These are phyloP conservation scores for Leptopilina clavipes DNA, from an alignment of 1,140 invertebrate genomes.

Conservation along the genomic window DNA sequence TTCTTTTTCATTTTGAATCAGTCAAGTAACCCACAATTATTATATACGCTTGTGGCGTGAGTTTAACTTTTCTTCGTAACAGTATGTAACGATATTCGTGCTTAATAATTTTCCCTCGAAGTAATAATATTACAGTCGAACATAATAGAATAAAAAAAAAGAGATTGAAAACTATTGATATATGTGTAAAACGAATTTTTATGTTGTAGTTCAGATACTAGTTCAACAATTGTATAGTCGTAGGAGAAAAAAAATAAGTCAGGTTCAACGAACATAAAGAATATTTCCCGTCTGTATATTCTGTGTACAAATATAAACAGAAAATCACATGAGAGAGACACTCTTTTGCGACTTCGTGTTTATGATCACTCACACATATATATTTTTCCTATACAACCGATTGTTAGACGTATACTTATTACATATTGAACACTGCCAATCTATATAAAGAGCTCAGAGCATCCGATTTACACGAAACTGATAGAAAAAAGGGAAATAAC, in stretches of 20 bases:
- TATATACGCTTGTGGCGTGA: slow-evolving; percentile 52
- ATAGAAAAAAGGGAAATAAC: slow-evolving; percentile 38
- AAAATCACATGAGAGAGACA: too few relatives aligned
- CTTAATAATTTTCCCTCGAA: slow-evolving; percentile 52
- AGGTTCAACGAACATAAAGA: too few relatives aligned
- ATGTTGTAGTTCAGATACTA: too few relatives aligned
- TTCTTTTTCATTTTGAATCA: slow-evolving; percentile 52
- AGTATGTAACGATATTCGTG: slow-evolving; percentile 42
- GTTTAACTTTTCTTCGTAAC: slow-evolving; percentile 56
- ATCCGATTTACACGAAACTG: slow-evolving; percentile 11
- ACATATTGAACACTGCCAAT: not conserved
- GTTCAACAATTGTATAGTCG: not conserved
- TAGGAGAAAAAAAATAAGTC: too few relatives aligned
- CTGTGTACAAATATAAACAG: too few relatives aligned
- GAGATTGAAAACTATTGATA: slow-evolving; percentile 36
- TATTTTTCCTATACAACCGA: too few relatives aligned
- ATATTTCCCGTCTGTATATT: too few relatives aligned
- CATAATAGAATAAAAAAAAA: slow-evolving; percentile 34
- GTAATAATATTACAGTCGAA: slow-evolving; percentile 42
- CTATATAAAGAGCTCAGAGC: slow-evolving; percentile 34
- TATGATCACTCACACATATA: too few relatives aligned
- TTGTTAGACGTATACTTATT: not conserved
- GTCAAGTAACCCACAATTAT: slow-evolving; percentile 63
- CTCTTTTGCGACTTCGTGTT: too few relatives aligned
- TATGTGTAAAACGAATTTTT: slow-evolving; percentile 33